Evolutionary conservation across 2,113 vertebrate species (phyloP).

Genomic region (Anoplopoma fimbria): DNA sequence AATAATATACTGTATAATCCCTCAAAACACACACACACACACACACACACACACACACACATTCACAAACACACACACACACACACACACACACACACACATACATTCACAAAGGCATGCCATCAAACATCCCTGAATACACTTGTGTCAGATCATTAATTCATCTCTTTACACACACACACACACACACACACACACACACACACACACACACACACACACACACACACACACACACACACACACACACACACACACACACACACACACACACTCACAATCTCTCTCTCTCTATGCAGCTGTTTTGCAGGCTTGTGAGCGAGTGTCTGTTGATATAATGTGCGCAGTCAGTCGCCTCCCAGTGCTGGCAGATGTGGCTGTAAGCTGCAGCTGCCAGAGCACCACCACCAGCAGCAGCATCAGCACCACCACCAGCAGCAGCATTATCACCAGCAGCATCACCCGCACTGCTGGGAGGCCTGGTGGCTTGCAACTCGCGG

Average conservation of each 20-base stretch:
- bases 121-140: conserved; percentile 7
- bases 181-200: background rate
- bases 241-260: conserved; percentile 14
- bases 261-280: conserved; percentile 8
- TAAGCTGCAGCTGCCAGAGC: conserved; percentile 51
- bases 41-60: background rate
- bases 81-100: background rate
- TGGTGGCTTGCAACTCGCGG: conserved; percentile 58
- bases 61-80: conserved; percentile 16
- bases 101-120: background rate
- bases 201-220: conserved; percentile 12
- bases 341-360: conserved; percentile 72
- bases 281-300: background rate
- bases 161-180: conserved; percentile 12
- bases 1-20: conserved; percentile 6
- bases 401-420: conserved; percentile 28
- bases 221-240: conserved; percentile 4
- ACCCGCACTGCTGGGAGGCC: conserved; percentile 28
- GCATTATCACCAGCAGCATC: conserved; percentile 43
- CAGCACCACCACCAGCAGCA: conserved; percentile 13
- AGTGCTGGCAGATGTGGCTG: conserved; percentile 67
- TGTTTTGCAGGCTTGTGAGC: conserved; percentile 33
- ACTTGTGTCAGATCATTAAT: conserved; percentile 48
- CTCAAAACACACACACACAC: no score
- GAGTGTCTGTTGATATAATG: conserved; percentile 69